These are phyloP conservation scores for Pangasius larnaudii DNA, from an alignment of 2,797 vertebrate genomes.

Conservation along the genomic window DNA sequence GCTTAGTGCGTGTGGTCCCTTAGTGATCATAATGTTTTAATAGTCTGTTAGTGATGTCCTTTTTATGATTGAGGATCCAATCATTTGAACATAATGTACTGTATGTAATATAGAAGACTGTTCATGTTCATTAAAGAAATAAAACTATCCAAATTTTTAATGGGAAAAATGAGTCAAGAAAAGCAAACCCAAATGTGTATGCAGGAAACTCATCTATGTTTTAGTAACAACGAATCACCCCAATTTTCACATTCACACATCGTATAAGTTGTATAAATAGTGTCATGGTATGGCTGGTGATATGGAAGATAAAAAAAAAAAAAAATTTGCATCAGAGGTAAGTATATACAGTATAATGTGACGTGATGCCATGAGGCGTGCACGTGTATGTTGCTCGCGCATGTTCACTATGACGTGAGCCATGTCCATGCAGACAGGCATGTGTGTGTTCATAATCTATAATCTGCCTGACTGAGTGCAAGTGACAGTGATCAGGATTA, in stretches of 20 bases:
- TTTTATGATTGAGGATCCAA: too few species aligned
- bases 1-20: too few species aligned
- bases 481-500: slow-evolving; percentile 85
- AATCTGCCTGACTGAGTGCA: slow-evolving; percentile 82
- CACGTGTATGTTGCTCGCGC: slow-evolving; percentile 21
- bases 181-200: too few species aligned
- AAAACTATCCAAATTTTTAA: too few species aligned
- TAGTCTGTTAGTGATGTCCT: too few species aligned
- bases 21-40: too few species aligned
- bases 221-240: background rate
- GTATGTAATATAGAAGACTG: too few species aligned
- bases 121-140: too few species aligned
- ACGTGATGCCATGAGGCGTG: background rate
- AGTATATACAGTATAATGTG: background rate
- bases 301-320: background rate
- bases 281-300: background rate
- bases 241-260: background rate
- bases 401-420: background rate
- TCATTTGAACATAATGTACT: too few species aligned
- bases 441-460: slow-evolving; percentile 75
- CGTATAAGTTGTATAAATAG: background rate
- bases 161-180: too few species aligned
- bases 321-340: background rate
- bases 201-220: too few species aligned
- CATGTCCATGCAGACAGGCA: slow-evolving; percentile 18